phyloP scores from a whole-genome alignment of 2,113 vertebrate genomes.

The Desmodus rotundus region DNA sequence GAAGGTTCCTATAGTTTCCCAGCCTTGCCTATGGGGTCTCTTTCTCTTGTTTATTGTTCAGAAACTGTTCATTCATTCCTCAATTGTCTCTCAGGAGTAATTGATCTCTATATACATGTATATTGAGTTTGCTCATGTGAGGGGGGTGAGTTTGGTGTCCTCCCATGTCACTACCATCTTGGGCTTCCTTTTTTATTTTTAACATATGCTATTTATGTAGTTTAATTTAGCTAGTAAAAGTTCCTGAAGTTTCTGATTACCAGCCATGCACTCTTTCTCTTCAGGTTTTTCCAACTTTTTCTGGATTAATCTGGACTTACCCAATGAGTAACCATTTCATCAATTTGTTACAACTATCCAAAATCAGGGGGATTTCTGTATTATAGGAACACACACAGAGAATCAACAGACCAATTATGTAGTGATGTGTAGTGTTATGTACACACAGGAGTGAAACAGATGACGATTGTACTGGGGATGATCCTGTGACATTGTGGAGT shows the following conservation, averaged over 20 bases:
- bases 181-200: too few species aligned
- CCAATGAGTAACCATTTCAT: not conserved
- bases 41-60: not conserved
- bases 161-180: not conserved
- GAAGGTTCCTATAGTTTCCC: not conserved
- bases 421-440: not conserved
- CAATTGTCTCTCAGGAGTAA: not conserved
- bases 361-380: not conserved
- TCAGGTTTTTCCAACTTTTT: not conserved
- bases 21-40: not conserved
- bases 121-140: not conserved
- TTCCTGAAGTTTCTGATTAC: not conserved
- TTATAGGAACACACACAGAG: not conserved
- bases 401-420: not conserved
- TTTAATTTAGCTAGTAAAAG: slow-evolving; percentile 22
- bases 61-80: not conserved
- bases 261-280: not conserved
- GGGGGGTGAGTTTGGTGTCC: not conserved
- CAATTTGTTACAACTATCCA: not conserved
- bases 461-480: not conserved
- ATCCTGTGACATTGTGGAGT: not conserved
- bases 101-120: not conserved
- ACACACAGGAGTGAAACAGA: not conserved
- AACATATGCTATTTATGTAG: not conserved
- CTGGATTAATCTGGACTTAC: not conserved